Base-by-base conservation (phyloP, 2,888 invertebrate genomes). In the Cistogaster globosa region DNA sequence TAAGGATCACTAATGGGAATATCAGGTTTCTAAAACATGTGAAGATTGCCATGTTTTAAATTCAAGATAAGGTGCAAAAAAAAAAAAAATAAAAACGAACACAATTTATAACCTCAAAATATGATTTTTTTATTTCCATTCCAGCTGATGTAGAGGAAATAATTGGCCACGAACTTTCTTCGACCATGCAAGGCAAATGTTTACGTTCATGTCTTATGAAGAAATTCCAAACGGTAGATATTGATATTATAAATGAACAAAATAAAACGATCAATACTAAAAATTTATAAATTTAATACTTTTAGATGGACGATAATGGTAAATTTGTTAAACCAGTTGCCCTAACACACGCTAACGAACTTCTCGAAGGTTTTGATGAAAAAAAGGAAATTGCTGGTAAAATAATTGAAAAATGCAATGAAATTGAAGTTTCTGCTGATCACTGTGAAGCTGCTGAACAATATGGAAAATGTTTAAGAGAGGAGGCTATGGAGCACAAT, bases 361-460 rank as follows among this genome's bases (percentile, higher is more conserved):
- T n/a, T 8, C 83, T 87, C 0, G 86, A 87, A 4, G 87, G 81
- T 16, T 88, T 88, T 83, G 88, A 88, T 0, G 88, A 74, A 7
- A 89, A 89, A 78, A 72, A 90, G 42, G 85, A 88, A 45, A 1
- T 87, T 0, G 88, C 88, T 12, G 55, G 78, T 4, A 88, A 90
- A 69, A 88, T 91, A 9, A 84, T 88, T 0, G 88, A 89, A 16
- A 74, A 51, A 7, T 91, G 91, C 60, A 79, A 80, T 0, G 86
- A 60, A 0, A 83, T 89, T 48, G 16, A 38, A 1, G 89, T 90
- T 11, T 82, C 90, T 0, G 87, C 81, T n/a, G 89, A 91, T 78
- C 89, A 88, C 18, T 91, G 91, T 67, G 91, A 91, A 51, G 91
- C 91, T 1, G 90, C 91, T 22, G 90, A 88, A 36, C 55, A 72